phyloP scores from a whole-genome alignment of 92 coral and sea anemone genomes.

The Epizoanthus ramosus region DNA sequence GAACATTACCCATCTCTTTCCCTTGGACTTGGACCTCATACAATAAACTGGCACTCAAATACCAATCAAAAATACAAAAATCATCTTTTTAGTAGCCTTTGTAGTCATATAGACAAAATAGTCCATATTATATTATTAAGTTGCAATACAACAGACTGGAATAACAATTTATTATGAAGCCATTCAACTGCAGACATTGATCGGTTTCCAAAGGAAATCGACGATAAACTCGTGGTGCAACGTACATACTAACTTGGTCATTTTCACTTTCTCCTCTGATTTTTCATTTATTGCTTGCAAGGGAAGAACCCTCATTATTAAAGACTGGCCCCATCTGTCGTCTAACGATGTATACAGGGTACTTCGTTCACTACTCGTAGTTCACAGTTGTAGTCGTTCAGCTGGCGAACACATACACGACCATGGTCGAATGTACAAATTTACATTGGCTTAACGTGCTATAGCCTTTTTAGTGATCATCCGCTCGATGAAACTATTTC shows the following conservation, averaged over 20 bases:
- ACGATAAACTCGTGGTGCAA: too few species aligned
- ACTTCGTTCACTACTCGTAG: too few species aligned
- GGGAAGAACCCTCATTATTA: not conserved
- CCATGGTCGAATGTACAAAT: not conserved
- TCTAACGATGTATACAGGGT: too few species aligned
- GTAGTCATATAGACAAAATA: not conserved
- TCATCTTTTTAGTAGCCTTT: not conserved
- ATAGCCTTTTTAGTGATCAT: too few species aligned
- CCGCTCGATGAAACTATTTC: not conserved
- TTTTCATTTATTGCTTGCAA: not conserved
- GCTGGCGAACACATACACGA: too few species aligned
- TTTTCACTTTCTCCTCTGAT: not conserved
- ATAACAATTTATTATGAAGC: not conserved
- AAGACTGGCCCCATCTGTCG: not conserved
- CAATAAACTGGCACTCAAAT: too few species aligned
- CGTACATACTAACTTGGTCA: too few species aligned
- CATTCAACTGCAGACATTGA: conserved; percentile 14
- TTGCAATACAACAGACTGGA: conserved; percentile 4
- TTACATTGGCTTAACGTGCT: not conserved
- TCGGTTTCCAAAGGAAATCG: not conserved
- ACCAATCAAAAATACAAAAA: not conserved
- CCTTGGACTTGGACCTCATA: too few species aligned
- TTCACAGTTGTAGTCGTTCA: too few species aligned
- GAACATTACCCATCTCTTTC: too few species aligned
- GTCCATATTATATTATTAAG: not conserved